These are phyloP conservation scores for Cotesia chilonis DNA, from an alignment of 1,140 invertebrate genomes.

Conservation along the genomic window DNA sequence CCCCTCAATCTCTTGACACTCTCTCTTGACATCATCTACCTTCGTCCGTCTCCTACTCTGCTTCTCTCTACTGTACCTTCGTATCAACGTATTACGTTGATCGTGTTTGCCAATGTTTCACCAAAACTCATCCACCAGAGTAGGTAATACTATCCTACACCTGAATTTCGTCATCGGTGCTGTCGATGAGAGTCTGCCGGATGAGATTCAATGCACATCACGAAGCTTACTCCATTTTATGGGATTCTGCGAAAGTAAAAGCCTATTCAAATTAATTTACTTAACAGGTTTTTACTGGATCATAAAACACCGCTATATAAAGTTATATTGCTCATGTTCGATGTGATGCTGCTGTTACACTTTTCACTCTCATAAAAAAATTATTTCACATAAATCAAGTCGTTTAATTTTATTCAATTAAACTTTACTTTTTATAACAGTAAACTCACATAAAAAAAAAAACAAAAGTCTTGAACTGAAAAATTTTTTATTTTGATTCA, in stretches of 20 bases:
- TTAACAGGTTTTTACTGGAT: slow-evolving; percentile 2
- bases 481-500: too few relatives aligned
- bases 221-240: neutral
- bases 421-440: too few relatives aligned
- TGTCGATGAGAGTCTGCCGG: slow-evolving; percentile 5
- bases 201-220: neutral
- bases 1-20: neutral
- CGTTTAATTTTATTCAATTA: too few relatives aligned
- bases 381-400: too few relatives aligned
- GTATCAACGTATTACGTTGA: neutral
- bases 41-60: neutral
- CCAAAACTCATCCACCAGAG: slow-evolving; percentile 7
- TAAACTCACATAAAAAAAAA: too few relatives aligned
- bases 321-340: too few relatives aligned
- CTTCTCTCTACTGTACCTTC: slow-evolving; percentile 1
- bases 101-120: slow-evolving; percentile 25
- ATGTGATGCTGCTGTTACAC: too few relatives aligned
- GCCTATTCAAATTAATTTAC: slow-evolving; percentile 13
- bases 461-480: too few relatives aligned
- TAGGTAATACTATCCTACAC: too few relatives aligned
- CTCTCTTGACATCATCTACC: neutral
- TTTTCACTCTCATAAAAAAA: too few relatives aligned
- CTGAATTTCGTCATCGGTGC: neutral
- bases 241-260: neutral
- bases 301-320: slow-evolving; percentile 1